Base-by-base conservation (phyloP, 2,113 vertebrate species). In the Neomonachus schauinslandi region DNA sequence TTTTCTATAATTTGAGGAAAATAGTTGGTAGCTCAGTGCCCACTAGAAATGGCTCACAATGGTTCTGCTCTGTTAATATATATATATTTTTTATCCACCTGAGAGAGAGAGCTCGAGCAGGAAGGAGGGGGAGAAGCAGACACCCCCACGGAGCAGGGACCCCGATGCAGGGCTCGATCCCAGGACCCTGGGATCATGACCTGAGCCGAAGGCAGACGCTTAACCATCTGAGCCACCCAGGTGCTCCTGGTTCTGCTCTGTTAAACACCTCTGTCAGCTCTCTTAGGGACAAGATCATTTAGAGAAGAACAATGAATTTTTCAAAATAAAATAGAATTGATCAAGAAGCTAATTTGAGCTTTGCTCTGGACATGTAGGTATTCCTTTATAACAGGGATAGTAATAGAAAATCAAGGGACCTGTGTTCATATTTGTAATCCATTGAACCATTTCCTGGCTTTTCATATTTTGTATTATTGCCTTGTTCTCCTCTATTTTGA, bases 11-110 rank as follows among this genome's bases (percentile, higher is more conserved):
- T 83, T 95, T 96, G 95, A 95, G 42, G 97, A 84, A 97, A 95
- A 97, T 97, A 95, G 96, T 98, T 95, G 97, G 98, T 72, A 97
- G 95, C 96, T 98, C 81, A 95, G 95, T 95, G 94, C 92, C 89
- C 89, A 61, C 89, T 97, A 95, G 97, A 97, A 89, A 84, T 89
- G 46, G 22, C 51, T 98, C 95, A 96, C 95, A 97, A 24, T 3
- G 13, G 14, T 49, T 92, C 61, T 67, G 31, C 63, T 96, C 65
- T 91, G 92, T 91, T 94, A 69, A 98, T 39, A 39, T 39, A 39
- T 39, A 39, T 39, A 39, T 39, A 39, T 39, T 39, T 39, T 39
- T 39, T 39, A 39, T 46, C 46, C 46, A 7, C 46, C 46, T 8
- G 46, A 46, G 46, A 46, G 46, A 46, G 46, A 46, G 4, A 55